These are phyloP conservation scores for Rotaria sp. DNA, from an alignment of 2,888 invertebrate species.

Conservation along the genomic window DNA sequence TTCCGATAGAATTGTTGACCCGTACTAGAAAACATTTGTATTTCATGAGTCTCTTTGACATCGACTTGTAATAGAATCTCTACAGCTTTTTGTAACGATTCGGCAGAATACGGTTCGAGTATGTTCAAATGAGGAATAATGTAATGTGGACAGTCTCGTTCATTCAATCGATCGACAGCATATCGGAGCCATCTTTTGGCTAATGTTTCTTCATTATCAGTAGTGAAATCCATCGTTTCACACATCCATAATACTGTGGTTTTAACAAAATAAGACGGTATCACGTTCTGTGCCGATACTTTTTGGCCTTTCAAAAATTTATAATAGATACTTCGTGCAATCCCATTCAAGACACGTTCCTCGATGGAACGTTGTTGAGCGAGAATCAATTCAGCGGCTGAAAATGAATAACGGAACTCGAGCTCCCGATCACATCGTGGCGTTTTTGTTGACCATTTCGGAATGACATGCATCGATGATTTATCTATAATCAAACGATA, in stretches of 20 bases:
- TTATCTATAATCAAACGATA: background rate
- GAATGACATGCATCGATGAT: background rate
- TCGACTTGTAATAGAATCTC: background rate
- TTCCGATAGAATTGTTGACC: background rate
- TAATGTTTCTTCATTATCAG: background rate
- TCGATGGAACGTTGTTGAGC: background rate
- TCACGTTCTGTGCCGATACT: background rate
- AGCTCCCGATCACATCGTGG: background rate
- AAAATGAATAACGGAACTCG: background rate
- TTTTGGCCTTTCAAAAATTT: background rate
- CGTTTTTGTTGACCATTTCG: background rate
- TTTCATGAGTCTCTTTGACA: background rate
- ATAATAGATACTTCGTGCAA: background rate
- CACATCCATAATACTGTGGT: background rate
- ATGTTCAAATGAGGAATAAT: background rate
- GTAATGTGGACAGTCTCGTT: background rate
- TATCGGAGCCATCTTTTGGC: background rate
- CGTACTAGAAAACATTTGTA: background rate
- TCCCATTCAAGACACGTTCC: background rate
- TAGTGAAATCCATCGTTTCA: background rate
- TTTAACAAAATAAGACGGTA: background rate
- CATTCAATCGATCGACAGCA: background rate
- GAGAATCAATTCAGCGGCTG: background rate
- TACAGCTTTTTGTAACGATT: background rate
- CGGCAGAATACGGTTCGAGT: background rate